Conservation (phyloP, 2,888 invertebrate species). For the Cryptocephalus moraei region DNA sequence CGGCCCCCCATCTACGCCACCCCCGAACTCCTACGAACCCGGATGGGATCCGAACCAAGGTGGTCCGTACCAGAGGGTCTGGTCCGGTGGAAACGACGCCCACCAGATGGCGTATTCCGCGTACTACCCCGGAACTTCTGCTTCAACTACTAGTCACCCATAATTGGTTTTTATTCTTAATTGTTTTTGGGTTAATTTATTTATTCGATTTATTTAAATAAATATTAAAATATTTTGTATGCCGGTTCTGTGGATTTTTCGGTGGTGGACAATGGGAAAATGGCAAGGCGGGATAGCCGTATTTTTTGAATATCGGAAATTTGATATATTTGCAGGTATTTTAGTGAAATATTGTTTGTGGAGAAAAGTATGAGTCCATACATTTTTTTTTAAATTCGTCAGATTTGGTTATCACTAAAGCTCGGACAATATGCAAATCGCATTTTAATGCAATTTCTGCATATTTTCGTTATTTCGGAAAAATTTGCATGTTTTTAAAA, state of each 20-base stretch:
- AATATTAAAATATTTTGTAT: too few relatives aligned
- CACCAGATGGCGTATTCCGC: slow-evolving; percentile 61
- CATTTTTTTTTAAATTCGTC: not conserved
- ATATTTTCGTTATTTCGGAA: too few relatives aligned
- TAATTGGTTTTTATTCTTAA: not conserved
- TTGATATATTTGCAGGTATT: not conserved
- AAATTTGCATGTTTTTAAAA: too few relatives aligned
- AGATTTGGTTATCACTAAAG: too few relatives aligned
- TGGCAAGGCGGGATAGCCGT: not conserved
- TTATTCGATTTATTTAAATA: too few relatives aligned
- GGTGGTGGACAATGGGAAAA: too few relatives aligned
- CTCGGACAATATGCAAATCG: too few relatives aligned
- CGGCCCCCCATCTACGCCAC: slow-evolving; percentile 48
- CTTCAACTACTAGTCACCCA: slow-evolving; percentile 39
- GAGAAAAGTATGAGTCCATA: not conserved
- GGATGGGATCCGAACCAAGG: slow-evolving; percentile 63
- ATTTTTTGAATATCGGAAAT: not conserved
- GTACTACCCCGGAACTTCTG: slow-evolving; percentile 57
- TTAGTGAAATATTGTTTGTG: not conserved
- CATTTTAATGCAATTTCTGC: too few relatives aligned
- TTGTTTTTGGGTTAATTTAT: too few relatives aligned
- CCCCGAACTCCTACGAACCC: slow-evolving; percentile 60
- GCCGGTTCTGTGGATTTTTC: too few relatives aligned
- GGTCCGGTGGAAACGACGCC: slow-evolving; percentile 41
- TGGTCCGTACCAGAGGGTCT: slow-evolving; percentile 70